These are phyloP conservation scores for Apteryx owenii DNA, from an alignment of 2,113 vertebrate genomes.

Conservation along the genomic window DNA sequence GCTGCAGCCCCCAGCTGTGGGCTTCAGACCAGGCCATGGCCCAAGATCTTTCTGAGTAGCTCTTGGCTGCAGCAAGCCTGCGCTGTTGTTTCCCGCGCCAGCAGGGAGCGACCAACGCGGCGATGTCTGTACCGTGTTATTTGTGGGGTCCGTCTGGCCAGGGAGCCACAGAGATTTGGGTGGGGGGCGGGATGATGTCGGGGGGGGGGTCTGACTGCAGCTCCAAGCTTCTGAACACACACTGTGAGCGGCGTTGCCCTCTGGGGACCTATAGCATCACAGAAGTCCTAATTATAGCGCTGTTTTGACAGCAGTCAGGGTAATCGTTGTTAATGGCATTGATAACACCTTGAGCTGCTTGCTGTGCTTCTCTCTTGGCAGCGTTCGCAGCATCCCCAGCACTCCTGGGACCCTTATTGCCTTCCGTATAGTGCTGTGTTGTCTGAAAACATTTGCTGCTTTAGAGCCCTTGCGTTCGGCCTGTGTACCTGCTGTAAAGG, in stretches of 20 bases:
- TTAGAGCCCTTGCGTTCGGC: background rate
- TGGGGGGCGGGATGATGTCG: background rate
- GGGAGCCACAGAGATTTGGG: background rate
- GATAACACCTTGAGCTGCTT: background rate
- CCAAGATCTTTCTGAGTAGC: accelerated
- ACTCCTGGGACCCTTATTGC: background rate
- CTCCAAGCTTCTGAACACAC: background rate
- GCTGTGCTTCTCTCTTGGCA: background rate
- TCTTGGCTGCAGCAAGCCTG: background rate
- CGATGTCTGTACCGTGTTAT: background rate
- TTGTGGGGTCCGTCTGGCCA: background rate
- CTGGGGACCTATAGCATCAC: background rate
- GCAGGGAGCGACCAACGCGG: background rate
- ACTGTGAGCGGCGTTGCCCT: background rate
- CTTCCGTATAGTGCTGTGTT: background rate
- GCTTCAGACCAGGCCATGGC: accelerated
- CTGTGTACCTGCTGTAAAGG: background rate
- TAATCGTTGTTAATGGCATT: background rate
- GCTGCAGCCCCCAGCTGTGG: background rate
- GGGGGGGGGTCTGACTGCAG: background rate
- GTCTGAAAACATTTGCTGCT: background rate
- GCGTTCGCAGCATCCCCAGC: background rate
- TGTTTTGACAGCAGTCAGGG: background rate
- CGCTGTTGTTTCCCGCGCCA: background rate
- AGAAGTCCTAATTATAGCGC: background rate